A percentile compares a stretch with the other conserved stretches of the same genome.
Conservation (phyloP, 2,113 vertebrate species). For the Amia ocellicauda region DNA sequence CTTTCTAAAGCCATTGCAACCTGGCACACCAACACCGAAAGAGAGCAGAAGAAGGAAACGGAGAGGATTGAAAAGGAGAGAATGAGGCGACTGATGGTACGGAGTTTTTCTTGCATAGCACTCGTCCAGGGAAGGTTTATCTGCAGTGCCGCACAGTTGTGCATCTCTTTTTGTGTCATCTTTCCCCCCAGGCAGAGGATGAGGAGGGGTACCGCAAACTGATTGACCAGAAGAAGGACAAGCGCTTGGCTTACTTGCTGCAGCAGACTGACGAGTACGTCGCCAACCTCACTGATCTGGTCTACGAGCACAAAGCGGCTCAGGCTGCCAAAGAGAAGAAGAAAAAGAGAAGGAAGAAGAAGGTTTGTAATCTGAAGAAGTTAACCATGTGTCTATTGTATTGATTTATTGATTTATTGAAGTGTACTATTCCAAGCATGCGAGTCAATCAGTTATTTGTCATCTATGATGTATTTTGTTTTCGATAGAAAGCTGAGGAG, state of each 20-base stretch:
- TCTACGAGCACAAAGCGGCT: slow-evolving; percentile 95
- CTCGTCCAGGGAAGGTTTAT: not conserved
- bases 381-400: not conserved
- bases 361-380: slow-evolving; percentile 66
- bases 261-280: slow-evolving; percentile 98
- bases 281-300: slow-evolving; percentile 93
- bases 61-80: slow-evolving; percentile 97
- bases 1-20: slow-evolving; percentile 89
- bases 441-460: not conserved
- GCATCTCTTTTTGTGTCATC: not conserved
- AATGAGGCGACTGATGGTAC: slow-evolving; percentile 96
- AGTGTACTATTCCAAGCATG: not conserved
- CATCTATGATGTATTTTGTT: slow-evolving; percentile 26
- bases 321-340: slow-evolving; percentile 98
- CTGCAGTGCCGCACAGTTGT: too few relatives aligned
- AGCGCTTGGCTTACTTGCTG: slow-evolving; percentile 89
- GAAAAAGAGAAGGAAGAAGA: slow-evolving; percentile 84
- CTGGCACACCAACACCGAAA: slow-evolving; percentile 96
- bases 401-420: too few relatives aligned
- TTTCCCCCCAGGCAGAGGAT: slow-evolving; percentile 83
- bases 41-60: slow-evolving; percentile 97
- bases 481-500: slow-evolving; percentile 82
- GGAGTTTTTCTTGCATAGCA: slow-evolving; percentile 20
- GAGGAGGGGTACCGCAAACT: slow-evolving; percentile 96
- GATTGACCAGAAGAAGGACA: slow-evolving; percentile 97